Evolutionary conservation across 2,888 invertebrate genomes (phyloP).

Genomic region (Atrina japonica): DNA sequence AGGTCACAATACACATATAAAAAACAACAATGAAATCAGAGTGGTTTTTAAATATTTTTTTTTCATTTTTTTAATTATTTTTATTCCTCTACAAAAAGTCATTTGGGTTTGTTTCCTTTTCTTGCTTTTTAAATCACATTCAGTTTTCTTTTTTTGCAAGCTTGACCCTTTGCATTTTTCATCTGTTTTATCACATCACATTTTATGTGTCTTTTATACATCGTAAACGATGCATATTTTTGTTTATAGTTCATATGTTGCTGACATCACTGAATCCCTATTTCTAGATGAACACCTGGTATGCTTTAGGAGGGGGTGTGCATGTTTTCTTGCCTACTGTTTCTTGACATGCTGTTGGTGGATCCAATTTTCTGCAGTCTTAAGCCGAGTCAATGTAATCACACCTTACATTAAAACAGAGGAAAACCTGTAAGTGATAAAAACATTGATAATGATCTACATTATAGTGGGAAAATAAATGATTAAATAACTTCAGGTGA

Average conservation of each 20-base stretch:
- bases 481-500: too few relatives aligned
- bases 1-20: too few relatives aligned
- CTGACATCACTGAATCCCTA: neutral
- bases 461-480: too few relatives aligned
- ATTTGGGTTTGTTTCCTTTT: conserved; percentile 19
- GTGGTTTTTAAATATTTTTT: conserved; percentile 27
- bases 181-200: conserved; percentile 18
- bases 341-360: neutral
- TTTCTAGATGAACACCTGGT: neutral
- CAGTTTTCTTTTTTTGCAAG: neutral
- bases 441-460: too few relatives aligned
- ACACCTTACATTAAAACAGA: too few relatives aligned
- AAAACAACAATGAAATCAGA: too few relatives aligned
- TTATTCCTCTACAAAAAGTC: conserved; percentile 20
- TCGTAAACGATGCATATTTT: conserved; percentile 4
- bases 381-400: too few relatives aligned
- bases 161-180: neutral
- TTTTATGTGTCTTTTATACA: conserved; percentile 18
- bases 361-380: neutral
- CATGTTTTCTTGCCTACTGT: conserved; percentile 3
- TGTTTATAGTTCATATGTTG: too few relatives aligned
- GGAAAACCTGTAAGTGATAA: too few relatives aligned
- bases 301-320: neutral
- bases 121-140: neutral
- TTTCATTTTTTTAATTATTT: conserved; percentile 15